phyloP scores from a whole-genome alignment of 2,113 vertebrate genomes.

The Mandrillus leucophaeus region DNA sequence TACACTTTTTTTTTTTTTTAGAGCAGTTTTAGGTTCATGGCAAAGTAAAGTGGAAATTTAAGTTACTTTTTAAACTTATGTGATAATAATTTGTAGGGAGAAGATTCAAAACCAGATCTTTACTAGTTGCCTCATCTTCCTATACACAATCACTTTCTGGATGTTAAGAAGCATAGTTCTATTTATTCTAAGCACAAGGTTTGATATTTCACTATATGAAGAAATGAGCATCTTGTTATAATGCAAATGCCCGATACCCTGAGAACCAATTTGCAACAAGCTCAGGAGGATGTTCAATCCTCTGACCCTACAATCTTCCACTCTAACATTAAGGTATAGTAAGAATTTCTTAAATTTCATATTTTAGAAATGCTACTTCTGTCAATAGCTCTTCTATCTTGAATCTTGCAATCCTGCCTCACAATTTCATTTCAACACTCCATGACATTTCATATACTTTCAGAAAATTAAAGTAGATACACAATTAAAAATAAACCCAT shows the following conservation, averaged over 20 bases:
- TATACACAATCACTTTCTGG: not conserved
- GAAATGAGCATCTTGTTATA: not conserved
- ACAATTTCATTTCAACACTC: not conserved
- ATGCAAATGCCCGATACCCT: not conserved
- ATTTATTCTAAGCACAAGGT: not conserved
- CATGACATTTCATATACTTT: not conserved
- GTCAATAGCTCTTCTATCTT: not conserved
- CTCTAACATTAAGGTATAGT: not conserved
- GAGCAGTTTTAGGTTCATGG: not conserved
- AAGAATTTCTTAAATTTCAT: constrained; percentile 27
- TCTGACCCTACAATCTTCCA: not conserved
- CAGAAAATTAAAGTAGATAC: not conserved
- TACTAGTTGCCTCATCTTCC: not conserved
- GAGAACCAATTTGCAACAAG: not conserved
- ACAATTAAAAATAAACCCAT: not conserved
- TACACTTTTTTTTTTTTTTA: not conserved
- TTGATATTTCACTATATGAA: not conserved
- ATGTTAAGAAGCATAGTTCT: not conserved
- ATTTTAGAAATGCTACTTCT: constrained; percentile 25
- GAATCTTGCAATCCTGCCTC: not conserved
- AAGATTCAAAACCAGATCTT: not conserved
- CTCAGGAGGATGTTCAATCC: not conserved
- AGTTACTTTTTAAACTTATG: constrained; percentile 10
- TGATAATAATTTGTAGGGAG: not conserved
- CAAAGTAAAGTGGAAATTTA: not conserved